These are phyloP conservation scores for Archilochus colubris DNA, from an alignment of 2,113 vertebrate genomes.

Conservation along the genomic window DNA sequence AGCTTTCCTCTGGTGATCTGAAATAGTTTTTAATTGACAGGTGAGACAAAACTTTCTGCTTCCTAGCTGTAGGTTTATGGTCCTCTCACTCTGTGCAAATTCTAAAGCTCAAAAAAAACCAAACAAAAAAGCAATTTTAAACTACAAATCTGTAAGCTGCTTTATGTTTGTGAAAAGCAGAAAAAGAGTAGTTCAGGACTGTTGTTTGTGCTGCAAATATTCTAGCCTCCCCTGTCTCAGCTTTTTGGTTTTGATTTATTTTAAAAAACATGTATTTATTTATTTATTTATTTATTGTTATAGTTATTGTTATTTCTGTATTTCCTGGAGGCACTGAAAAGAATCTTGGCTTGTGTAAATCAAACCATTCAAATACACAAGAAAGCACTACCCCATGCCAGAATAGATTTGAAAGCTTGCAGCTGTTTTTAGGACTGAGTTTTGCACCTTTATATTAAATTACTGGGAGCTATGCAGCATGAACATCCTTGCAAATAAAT, in stretches of 20 bases:
- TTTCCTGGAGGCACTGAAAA: background rate
- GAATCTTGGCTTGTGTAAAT: background rate
- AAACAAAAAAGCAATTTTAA: background rate
- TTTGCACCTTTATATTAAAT: background rate
- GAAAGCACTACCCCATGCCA: background rate
- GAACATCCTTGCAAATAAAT: background rate
- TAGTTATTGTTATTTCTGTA: background rate
- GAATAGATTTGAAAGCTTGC: background rate
- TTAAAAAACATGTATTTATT: background rate
- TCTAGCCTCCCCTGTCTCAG: background rate
- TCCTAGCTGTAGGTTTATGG: background rate
- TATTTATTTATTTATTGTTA: background rate
- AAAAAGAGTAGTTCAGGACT: background rate
- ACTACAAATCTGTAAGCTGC: background rate
- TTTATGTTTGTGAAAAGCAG: background rate
- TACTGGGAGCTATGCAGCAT: accelerated
- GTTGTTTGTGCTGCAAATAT: background rate
- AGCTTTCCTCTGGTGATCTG: background rate
- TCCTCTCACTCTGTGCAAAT: background rate
- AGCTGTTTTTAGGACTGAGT: background rate
- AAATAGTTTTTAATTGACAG: background rate
- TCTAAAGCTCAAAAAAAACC: background rate
- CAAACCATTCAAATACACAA: background rate
- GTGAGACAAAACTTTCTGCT: background rate
- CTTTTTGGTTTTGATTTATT: background rate